Evolutionary conservation across 2,113 vertebrate genomes (phyloP), one percentile per base, ranked within the genome.

Genomic region (Sakesphorus luctuosus): DNA sequence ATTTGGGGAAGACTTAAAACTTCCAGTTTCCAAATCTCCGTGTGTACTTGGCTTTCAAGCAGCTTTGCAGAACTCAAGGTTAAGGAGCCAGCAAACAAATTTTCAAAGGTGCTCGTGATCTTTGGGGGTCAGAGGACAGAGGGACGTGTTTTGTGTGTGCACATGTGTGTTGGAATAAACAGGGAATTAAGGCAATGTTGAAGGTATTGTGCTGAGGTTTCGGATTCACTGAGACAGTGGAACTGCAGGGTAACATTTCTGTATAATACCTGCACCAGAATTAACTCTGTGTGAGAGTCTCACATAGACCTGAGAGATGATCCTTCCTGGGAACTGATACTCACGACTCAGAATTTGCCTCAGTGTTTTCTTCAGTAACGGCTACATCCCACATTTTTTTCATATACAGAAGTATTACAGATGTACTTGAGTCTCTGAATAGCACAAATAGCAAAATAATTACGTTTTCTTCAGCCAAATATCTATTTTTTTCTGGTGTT

Each of bases 401-500:
- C 47, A 43, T 28, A 55, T 12, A 44, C 6, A 18, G 17, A 85
- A 79, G 8, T 43, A 18, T 55, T 38, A 44, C 35, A 68, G 31
- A 46, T 78, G 21, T 73, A 36, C 26, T 93, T 88, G 24, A 87
- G 26, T 40, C 44, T 94, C 53, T 67, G 43, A 43, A 56, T 24
- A 58, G 38, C 47, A 62, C 52, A 55, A 95, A 76, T 94, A 92
- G 33, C 44, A 92, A 92, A 89, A 83, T 31, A 49, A 6, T 75
- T 63, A 7, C 2, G 16, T 29, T 80, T 87, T 88, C 81, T 16
- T 40, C 13, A 81, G 36, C 13, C 63, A 88, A 81, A 83, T 76
- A 18, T 35, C 5, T 2, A 13, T 13, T 40, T 18, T 82, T 89
- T 97, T 90, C 91, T 87, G 26, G 80, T 97, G 82, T 83, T 96